phyloP scores from a whole-genome alignment of 2,888 invertebrate species.

The Ennomos erosarius region DNA sequence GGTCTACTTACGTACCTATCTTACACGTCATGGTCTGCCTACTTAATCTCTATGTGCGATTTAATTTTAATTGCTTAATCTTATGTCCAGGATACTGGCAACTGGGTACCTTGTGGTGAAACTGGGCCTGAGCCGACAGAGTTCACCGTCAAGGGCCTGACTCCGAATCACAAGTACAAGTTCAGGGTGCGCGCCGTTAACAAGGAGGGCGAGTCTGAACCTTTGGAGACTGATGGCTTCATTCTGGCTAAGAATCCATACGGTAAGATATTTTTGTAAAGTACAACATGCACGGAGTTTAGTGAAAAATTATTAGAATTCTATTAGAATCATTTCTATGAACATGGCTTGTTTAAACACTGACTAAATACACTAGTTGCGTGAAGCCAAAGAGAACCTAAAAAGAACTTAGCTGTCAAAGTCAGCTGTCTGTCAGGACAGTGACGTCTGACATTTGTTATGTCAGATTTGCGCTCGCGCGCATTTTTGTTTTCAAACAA shows the following conservation, averaged over 20 bases:
- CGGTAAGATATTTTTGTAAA: slow-evolving; percentile 80
- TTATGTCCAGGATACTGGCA: slow-evolving; percentile 89
- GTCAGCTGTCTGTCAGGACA: neutral
- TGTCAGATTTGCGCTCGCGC: neutral
- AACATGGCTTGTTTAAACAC: no score
- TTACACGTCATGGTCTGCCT: no score
- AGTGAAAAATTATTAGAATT: no score
- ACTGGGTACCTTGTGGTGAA: slow-evolving; percentile 98
- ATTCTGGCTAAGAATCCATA: slow-evolving; percentile 98
- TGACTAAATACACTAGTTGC: no score
- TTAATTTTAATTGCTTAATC: no score
- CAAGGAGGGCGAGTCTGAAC: slow-evolving; percentile 98
- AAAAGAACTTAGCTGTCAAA: neutral
- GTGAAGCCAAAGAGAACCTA: neutral
- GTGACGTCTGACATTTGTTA: neutral
- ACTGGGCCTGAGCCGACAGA: slow-evolving; percentile 92
- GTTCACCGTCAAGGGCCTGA: slow-evolving; percentile 95
- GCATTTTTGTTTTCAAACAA: slow-evolving; percentile 46
- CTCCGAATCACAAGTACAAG: slow-evolving; percentile 98
- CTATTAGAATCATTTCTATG: no score
- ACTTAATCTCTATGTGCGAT: no score
- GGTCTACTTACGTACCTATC: no score
- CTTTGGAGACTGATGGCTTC: slow-evolving; percentile 94
- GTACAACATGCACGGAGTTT: no score
- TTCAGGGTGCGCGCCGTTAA: slow-evolving; percentile 99